These are phyloP conservation scores for Nerophis ophidion DNA, from an alignment of 2,113 vertebrate species.

Conservation along the genomic window DNA sequence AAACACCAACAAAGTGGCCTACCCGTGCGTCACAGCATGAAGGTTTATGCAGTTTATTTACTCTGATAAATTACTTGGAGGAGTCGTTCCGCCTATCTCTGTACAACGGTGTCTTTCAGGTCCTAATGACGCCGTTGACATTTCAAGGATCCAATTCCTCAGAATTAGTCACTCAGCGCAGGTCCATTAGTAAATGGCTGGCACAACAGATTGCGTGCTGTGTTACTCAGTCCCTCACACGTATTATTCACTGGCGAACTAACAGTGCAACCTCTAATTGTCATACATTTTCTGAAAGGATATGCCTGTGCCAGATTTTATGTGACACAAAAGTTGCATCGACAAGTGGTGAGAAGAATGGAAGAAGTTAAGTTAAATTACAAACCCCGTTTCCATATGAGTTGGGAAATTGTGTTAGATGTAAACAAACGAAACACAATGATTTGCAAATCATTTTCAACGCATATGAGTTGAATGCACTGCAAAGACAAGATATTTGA, in stretches of 20 bases:
- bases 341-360: too few species aligned
- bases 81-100: conserved; percentile 8
- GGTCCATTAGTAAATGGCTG: conserved; percentile 22
- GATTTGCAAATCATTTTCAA: too few species aligned
- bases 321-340: too few species aligned
- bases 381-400: too few species aligned
- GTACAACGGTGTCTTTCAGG: neutral
- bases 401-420: too few species aligned
- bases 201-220: conserved; percentile 28
- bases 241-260: neutral
- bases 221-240: neutral
- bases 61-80: conserved; percentile 6
- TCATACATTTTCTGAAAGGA: too few species aligned
- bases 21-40: conserved; percentile 13
- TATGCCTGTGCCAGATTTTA: too few species aligned
- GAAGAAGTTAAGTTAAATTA: too few species aligned
- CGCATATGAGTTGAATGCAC: too few species aligned
- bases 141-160: conserved; percentile 36
- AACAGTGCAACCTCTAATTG: too few species aligned
- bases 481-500: too few species aligned
- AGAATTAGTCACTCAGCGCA: conserved; percentile 38
- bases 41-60: neutral
- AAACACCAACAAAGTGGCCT: conserved; percentile 43
- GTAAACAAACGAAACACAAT: too few species aligned
- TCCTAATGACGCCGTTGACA: conserved; percentile 8